phyloP scores from a whole-genome alignment of 2,797 vertebrate species.

The Cyprinella venusta region DNA sequence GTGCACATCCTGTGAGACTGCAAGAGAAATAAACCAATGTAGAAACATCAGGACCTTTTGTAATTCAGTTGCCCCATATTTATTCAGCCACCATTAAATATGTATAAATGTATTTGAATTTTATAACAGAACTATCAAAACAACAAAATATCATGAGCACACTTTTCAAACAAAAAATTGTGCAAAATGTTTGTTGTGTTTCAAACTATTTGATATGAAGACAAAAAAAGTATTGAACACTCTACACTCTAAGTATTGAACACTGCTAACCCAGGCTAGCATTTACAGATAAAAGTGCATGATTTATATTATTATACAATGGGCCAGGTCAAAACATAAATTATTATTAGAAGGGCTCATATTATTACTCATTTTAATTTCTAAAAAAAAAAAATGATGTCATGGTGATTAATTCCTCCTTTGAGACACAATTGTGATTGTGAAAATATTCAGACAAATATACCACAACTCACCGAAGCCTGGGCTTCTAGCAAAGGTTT shows the following conservation, averaged over 20 bases:
- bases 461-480: neutral
- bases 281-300: too few species aligned
- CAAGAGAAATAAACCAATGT: neutral
- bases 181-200: neutral
- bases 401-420: neutral
- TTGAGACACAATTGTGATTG: neutral
- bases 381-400: too few species aligned
- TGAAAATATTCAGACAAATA: neutral
- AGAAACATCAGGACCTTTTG: neutral
- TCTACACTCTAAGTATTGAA: too few species aligned
- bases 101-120: neutral
- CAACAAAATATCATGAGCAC: neutral
- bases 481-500: constrained; percentile 12
- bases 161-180: neutral
- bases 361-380: neutral
- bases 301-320: too few species aligned
- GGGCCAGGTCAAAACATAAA: neutral
- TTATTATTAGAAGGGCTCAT: neutral
- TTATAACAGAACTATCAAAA: neutral
- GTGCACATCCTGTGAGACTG: constrained; percentile 37
- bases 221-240: neutral
- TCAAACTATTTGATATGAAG: neutral
- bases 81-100: neutral
- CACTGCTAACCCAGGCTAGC: too few species aligned
- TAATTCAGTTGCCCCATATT: neutral